Evolutionary conservation across 1,140 invertebrate genomes (phyloP), one percentile per base, ranked within the genome.

Genomic region (Cepaea nemoralis): DNA sequence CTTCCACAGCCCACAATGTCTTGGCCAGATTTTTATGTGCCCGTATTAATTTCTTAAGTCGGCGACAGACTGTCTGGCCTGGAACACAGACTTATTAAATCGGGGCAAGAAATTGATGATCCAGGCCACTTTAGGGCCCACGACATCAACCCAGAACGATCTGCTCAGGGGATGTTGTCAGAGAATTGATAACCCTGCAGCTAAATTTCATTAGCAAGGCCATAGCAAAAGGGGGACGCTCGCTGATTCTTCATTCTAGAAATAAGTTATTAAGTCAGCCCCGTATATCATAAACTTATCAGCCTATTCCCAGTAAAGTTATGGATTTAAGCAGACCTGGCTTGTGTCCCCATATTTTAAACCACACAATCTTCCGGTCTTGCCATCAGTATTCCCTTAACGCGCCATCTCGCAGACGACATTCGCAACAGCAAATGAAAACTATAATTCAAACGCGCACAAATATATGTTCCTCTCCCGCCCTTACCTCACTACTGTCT

Each of bases 1-100:
- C 8, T 19, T 19, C 50, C 50, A 5, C 8, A 5, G 16, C 8
- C 8, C 22, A 22, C 5, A 8, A 55, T 55, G 50, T 55, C 50
- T 8, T 8, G 50, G 50, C n/a, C n/a, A 2, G 8, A 3, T 55
- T 55, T 55, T 55, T 55, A 55, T 55, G 50, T 22, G 50, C 50
- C 22, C n/a, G 50, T 55, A 55, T 55, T 55, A 55, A 55, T 55
- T 55, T 55, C 50, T 55, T 55, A 55, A 55, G 50, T 55, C 50
- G 50, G 50, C 50, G 50, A 22, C 50, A 55, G 50, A 19, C 50
- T 55, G 50, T 55, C 50, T 55, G 22, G 8, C 22, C 50, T 2
- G 3, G n/a, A 55, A 55, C 50, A 55, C 19, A 55, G 19, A 55
- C 50, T 55, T 55, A 55, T 55, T 55, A 55, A 24, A 55, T 22